Evolutionary conservation across 2,888 invertebrate genomes (phyloP).

Genomic region (Acheta domesticus): DNA sequence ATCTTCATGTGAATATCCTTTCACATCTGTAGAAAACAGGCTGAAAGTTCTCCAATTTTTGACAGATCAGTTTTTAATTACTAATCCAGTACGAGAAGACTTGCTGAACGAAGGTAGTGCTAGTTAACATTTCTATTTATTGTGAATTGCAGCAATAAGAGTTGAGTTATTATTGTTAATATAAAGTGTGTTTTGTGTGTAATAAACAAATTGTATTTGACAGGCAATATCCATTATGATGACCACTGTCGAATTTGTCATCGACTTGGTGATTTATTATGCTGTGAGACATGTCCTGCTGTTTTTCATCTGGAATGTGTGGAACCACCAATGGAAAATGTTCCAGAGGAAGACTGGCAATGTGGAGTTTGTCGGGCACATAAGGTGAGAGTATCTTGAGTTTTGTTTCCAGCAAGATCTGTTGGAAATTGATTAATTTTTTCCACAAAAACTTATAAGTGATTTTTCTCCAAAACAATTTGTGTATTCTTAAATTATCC

Average conservation of each 20-base stretch:
- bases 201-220: conserved; percentile 36
- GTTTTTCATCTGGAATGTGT: conserved; percentile 97
- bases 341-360: conserved; percentile 97
- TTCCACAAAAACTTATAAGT: too few species aligned
- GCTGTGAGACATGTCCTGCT: conserved; percentile 97
- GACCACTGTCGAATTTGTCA: conserved; percentile 91
- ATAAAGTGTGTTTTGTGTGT: too few species aligned
- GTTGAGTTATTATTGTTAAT: not conserved
- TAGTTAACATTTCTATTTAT: conserved; percentile 24
- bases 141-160: not conserved
- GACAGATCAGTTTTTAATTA: conserved; percentile 90
- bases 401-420: not conserved
- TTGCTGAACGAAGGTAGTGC: conserved; percentile 81
- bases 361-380: conserved; percentile 92
- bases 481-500: too few species aligned
- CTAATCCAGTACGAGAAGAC: conserved; percentile 89
- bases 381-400: conserved; percentile 53
- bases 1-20: conserved; percentile 81
- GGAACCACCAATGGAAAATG: conserved; percentile 88
- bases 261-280: conserved; percentile 87
- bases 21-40: conserved; percentile 72
- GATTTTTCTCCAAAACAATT: too few species aligned
- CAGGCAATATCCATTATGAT: conserved; percentile 82
- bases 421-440: not conserved
- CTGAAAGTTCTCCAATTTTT: conserved; percentile 83